Evolutionary conservation across 2,797 vertebrate genomes (phyloP).

Genomic region (Smutsia temminckii): DNA sequence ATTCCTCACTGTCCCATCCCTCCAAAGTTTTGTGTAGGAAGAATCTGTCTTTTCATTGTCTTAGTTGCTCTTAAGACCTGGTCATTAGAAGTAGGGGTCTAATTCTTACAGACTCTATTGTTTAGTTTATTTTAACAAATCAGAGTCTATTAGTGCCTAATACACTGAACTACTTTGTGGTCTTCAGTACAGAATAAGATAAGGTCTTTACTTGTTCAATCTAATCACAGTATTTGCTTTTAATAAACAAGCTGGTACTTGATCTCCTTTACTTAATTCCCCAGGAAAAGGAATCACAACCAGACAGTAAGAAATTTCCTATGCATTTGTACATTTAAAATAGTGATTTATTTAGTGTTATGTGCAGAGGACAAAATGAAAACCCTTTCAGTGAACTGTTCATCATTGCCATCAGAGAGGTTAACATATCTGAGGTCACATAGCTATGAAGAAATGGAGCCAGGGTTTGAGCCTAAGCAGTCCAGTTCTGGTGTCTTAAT

Average conservation of each 20-base stretch:
- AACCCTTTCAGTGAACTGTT: background rate
- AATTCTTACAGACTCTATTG: background rate
- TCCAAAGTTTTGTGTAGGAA: background rate
- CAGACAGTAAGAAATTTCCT: background rate
- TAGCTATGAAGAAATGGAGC: background rate
- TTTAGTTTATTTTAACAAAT: background rate
- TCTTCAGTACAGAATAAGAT: background rate
- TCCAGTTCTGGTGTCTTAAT: background rate
- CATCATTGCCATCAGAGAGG: background rate
- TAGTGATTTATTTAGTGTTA: background rate
- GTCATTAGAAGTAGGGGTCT: background rate
- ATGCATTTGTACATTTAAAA: background rate
- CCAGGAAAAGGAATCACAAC: background rate
- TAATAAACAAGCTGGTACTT: background rate
- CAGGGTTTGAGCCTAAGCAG: background rate
- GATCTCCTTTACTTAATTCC: background rate
- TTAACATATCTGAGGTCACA: background rate
- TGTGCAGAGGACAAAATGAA: background rate
- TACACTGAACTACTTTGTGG: background rate
- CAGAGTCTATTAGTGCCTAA: background rate
- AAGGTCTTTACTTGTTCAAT: background rate
- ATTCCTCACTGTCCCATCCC: background rate
- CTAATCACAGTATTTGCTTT: background rate
- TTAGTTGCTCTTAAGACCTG: background rate
- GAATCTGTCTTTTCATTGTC: background rate